A percentile compares a stretch with the other conserved stretches of the same genome.
These are phyloP conservation scores for Takifugu bimaculatus DNA, from an alignment of 2,113 vertebrate species.

Conservation along the genomic window DNA sequence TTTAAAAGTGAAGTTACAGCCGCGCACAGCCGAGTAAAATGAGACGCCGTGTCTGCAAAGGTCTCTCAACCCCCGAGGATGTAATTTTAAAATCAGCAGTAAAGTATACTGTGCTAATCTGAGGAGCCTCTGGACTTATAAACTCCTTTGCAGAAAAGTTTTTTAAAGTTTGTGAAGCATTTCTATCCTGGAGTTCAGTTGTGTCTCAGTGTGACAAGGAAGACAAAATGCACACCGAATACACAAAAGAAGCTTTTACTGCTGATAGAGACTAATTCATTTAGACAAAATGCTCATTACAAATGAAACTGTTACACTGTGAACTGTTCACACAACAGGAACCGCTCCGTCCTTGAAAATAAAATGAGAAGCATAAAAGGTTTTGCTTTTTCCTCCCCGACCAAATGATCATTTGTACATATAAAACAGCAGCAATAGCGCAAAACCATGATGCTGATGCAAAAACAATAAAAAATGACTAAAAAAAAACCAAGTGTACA, in stretches of 20 bases:
- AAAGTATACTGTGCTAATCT: conserved; percentile 3
- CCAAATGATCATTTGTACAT: no score
- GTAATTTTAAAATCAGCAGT: conserved; percentile 35
- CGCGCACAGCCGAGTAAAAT: conserved; percentile 2
- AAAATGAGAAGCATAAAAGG: background rate
- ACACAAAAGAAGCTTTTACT: no score
- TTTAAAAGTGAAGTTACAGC: conserved; percentile 36
- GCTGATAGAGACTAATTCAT: background rate
- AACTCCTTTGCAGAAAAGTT: background rate
- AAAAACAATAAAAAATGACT: background rate
- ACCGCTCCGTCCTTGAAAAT: background rate
- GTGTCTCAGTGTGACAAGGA: background rate
- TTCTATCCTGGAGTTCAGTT: conserved; percentile 8
- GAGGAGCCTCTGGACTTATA: conserved; percentile 1
- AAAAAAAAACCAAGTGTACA: background rate
- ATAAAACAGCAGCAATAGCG: no score
- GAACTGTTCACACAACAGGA: no score
- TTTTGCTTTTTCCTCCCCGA: no score
- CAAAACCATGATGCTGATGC: background rate
- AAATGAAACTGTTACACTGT: background rate
- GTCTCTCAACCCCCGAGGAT: conserved; percentile 21
- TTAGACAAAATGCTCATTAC: background rate
- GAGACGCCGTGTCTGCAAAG: no score
- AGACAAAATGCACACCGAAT: background rate
- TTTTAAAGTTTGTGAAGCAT: background rate